Evolutionary conservation across 1,140 invertebrate genomes (phyloP).

Genomic region (Drosophila parvula): DNA sequence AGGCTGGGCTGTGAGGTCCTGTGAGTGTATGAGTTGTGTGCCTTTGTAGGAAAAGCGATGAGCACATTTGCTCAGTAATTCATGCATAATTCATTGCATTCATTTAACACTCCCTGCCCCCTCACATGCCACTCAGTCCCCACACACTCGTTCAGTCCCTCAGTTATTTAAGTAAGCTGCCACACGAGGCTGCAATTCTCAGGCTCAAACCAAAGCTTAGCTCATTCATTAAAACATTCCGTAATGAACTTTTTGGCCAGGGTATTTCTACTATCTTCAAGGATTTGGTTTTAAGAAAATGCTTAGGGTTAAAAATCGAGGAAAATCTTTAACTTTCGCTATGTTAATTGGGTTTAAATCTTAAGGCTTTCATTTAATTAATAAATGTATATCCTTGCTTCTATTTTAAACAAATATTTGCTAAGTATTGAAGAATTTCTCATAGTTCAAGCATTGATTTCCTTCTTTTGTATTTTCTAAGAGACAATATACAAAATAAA

Average conservation of each 20-base stretch:
- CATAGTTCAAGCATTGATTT: not conserved
- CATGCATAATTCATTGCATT: constrained; percentile 81
- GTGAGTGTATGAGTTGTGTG: constrained; percentile 24
- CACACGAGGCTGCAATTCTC: constrained; percentile 54
- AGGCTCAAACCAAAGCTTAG: constrained; percentile 40
- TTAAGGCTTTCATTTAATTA: not conserved
- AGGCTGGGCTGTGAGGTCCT: not conserved
- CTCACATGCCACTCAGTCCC: constrained; percentile 18
- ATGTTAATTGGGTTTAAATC: not conserved
- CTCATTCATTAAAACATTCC: constrained; percentile 70
- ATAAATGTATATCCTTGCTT: too few relatives aligned
- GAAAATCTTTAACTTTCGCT: not conserved
- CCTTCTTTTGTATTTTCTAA: not conserved
- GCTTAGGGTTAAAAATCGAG: not conserved
- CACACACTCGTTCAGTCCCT: constrained; percentile 16
- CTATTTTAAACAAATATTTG: not conserved
- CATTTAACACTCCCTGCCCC: constrained; percentile 67
- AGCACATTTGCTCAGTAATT: constrained; percentile 74
- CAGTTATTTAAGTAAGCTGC: constrained; percentile 57
- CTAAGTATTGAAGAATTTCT: not conserved
- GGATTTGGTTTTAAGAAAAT: not conserved
- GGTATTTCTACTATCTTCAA: constrained; percentile 10
- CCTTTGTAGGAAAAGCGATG: constrained; percentile 49
- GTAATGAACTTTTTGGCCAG: constrained; percentile 13
- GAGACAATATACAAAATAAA: not conserved